Conservation (phyloP, 2,113 vertebrate species). For the Aegotheles bennettii region DNA sequence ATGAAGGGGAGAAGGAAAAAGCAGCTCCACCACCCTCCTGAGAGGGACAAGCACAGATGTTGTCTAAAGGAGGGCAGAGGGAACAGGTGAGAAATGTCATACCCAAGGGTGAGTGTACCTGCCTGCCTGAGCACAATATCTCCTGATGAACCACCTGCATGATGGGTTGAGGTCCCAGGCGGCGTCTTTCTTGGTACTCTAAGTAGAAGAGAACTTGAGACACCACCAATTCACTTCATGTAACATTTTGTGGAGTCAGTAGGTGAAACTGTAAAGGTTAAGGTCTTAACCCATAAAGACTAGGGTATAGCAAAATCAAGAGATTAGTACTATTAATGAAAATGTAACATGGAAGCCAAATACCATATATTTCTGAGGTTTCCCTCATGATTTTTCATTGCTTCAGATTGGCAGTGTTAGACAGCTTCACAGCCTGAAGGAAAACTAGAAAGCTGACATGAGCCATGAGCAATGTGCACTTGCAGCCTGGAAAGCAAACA, state of each 20-base stretch:
- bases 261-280: not conserved
- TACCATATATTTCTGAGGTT: not conserved
- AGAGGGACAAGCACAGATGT: not conserved
- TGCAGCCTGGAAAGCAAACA: too few species aligned
- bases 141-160: not conserved
- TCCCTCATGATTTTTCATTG: not conserved
- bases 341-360: not conserved
- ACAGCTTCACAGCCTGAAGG: not conserved
- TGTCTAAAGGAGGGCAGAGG: not conserved
- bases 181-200: not conserved
- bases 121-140: not conserved
- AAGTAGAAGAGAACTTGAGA: not conserved
- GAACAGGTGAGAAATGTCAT: not conserved
- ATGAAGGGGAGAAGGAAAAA: not conserved
- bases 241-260: not conserved
- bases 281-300: not conserved
- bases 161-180: not conserved
- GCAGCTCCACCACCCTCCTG: not conserved
- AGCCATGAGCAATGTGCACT: too few species aligned
- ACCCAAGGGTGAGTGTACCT: fast-evolving
- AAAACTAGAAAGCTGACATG: not conserved
- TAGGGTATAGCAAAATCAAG: not conserved
- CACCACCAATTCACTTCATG: not conserved
- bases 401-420: not conserved
- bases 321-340: not conserved